Conservation (phyloP, 2,113 vertebrate species). For the Engraulis encrasicolus region DNA sequence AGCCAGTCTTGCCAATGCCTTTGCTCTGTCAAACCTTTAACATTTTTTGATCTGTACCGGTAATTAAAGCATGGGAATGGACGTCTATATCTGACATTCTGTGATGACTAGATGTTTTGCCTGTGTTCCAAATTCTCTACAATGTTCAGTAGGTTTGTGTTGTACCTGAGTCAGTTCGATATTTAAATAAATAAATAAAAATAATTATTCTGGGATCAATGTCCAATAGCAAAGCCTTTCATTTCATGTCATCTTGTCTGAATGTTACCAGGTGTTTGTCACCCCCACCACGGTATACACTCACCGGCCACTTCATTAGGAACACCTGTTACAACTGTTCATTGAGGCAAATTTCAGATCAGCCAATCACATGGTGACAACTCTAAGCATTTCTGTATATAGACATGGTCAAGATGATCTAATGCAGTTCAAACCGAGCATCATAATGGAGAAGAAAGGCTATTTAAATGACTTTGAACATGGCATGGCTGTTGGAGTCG, state of each 20-base stretch:
- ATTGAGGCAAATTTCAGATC: no score
- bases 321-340: no score
- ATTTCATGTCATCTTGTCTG: background rate
- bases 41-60: constrained; percentile 69
- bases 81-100: constrained; percentile 61
- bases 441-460: no score
- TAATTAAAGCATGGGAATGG: constrained; percentile 79
- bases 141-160: constrained; percentile 68
- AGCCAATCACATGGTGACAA: no score
- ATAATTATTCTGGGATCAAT: constrained; percentile 77
- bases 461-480: no score
- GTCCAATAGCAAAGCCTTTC: background rate
- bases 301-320: no score
- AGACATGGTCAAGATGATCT: no score
- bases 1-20: constrained; percentile 52
- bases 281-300: no score
- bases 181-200: constrained; percentile 82
- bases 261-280: no score
- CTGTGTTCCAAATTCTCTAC: constrained; percentile 53
- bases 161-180: constrained; percentile 78
- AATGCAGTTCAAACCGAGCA: no score
- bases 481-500: no score
- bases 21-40: constrained; percentile 47
- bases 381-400: no score
- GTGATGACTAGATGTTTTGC: constrained; percentile 36